These are phyloP conservation scores for Poeciliopsis gracilis DNA, from an alignment of 2,797 vertebrate genomes.

Conservation along the genomic window DNA sequence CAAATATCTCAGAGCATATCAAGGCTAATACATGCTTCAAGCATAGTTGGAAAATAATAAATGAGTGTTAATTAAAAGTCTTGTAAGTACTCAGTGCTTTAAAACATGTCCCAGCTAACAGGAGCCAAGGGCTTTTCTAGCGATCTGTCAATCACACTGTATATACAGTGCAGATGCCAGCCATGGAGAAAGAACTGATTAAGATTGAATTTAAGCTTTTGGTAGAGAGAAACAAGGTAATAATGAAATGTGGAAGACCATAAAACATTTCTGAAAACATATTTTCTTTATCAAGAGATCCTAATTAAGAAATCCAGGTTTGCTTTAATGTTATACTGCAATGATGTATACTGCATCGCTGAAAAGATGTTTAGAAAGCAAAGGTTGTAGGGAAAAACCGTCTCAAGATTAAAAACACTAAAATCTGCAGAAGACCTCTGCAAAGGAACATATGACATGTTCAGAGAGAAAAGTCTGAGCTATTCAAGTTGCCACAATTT, in stretches of 20 bases:
- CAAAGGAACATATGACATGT: neutral
- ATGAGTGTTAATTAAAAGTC: constrained; percentile 6
- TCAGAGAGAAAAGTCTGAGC: neutral
- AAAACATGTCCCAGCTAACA: neutral
- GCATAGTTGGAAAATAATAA: constrained; percentile 1
- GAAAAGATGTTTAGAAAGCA: neutral
- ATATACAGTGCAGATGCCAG: neutral
- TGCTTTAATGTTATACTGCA: neutral
- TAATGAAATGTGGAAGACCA: neutral
- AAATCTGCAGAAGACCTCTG: neutral
- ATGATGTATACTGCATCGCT: neutral
- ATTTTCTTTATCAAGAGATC: neutral
- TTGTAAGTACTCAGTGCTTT: neutral
- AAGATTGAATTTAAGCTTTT: neutral
- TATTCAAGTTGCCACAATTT: neutral
- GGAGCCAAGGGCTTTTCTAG: neutral
- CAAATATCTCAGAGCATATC: neutral
- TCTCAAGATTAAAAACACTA: neutral
- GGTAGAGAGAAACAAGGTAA: neutral
- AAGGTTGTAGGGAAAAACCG: neutral
- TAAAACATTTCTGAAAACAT: neutral
- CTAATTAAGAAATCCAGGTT: neutral
- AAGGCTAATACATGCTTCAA: constrained; percentile 1
- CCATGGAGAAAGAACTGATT: neutral
- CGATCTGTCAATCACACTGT: constrained; percentile 2